Evolutionary conservation across 1,140 invertebrate species (phyloP).

Genomic region (Carcinoscorpius rotundicauda): DNA sequence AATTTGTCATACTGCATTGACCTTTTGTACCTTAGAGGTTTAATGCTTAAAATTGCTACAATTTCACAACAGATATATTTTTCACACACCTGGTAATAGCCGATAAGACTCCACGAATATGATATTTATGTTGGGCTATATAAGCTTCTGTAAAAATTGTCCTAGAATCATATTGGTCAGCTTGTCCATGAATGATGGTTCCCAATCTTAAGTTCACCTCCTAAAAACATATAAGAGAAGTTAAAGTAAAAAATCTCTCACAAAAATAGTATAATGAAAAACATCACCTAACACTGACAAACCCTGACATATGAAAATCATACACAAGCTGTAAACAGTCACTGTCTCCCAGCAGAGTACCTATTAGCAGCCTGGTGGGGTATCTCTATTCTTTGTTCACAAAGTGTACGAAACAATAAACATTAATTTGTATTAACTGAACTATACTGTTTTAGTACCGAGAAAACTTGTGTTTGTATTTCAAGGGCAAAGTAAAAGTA

Average conservation of each 20-base stretch:
- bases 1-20: too few species aligned
- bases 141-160: conserved; percentile 83
- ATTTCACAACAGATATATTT: conserved; percentile 1
- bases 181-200: conserved; percentile 64
- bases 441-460: too few species aligned
- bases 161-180: conserved; percentile 65
- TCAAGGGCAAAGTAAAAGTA: too few species aligned
- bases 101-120: conserved; percentile 69
- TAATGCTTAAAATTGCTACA: conserved; percentile 6
- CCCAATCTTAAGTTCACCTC: conserved; percentile 58
- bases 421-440: too few species aligned
- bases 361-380: background rate
- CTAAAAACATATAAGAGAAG: conserved; percentile 28
- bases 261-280: too few species aligned
- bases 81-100: conserved; percentile 49
- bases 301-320: too few species aligned
- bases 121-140: conserved; percentile 67
- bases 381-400: background rate
- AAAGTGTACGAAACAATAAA: background rate
- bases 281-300: too few species aligned
- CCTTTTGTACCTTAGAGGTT: background rate
- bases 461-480: too few species aligned
- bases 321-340: too few species aligned
- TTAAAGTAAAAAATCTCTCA: too few species aligned
- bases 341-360: background rate